Conservation (phyloP, 1,140 invertebrate genomes). For the Adoxophyes honmai region DNA sequence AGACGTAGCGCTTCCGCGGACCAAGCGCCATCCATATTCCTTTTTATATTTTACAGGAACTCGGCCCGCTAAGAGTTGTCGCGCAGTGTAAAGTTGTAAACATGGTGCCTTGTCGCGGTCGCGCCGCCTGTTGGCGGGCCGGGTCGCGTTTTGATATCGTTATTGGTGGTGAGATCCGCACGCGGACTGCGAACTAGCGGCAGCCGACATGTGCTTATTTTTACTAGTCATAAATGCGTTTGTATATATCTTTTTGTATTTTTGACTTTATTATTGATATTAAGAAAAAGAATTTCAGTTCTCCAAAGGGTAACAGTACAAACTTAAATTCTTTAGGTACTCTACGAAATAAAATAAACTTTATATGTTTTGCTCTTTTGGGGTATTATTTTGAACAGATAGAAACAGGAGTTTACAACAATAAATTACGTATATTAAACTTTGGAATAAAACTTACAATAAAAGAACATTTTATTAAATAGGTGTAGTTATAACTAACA, state of each 20-base stretch:
- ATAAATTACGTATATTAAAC: constrained; percentile 35
- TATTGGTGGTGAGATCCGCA: constrained; percentile 30
- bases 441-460: constrained; percentile 33
- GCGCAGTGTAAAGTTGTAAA: background rate
- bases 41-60: constrained; percentile 26
- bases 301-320: constrained; percentile 33
- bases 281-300: constrained; percentile 58
- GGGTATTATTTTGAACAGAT: constrained; percentile 35
- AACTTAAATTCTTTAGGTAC: constrained; percentile 45
- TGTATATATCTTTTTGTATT: constrained; percentile 68
- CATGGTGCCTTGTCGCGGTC: too few species aligned
- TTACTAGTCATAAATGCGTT: constrained; percentile 71
- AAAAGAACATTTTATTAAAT: constrained; percentile 31
- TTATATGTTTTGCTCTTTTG: constrained; percentile 38
- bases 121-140: too few species aligned
- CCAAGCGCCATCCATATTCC: constrained; percentile 16
- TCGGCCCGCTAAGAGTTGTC: constrained; percentile 22
- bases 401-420: constrained; percentile 21
- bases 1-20: constrained; percentile 39
- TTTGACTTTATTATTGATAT: constrained; percentile 52
- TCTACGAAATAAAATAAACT: constrained; percentile 41
- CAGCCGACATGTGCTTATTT: constrained; percentile 47
- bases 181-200: background rate
- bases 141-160: too few species aligned
- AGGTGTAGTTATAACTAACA: constrained; percentile 23